Percentiles rank a stretch among this genome's conserved stretches.
Evolutionary conservation across 2,888 invertebrate species (phyloP).

Genomic region (Entomobrya proxima): DNA sequence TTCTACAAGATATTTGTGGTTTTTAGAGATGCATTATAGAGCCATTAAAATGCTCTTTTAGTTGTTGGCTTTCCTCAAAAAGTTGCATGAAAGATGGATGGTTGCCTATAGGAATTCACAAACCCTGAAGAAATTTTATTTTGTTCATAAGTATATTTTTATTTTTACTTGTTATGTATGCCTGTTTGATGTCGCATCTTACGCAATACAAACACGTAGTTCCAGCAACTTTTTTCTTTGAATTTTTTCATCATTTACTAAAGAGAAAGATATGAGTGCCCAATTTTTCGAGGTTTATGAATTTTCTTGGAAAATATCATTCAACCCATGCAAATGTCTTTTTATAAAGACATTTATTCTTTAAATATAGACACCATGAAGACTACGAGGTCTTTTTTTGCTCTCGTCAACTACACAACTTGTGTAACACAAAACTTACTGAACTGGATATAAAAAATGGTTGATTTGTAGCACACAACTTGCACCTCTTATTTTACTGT

Average conservation of each 20-base stretch:
- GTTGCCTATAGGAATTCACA: too few species aligned
- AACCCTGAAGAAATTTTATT: neutral
- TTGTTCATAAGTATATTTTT: neutral
- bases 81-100: too few species aligned
- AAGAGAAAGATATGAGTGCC: conserved; percentile 30
- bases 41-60: conserved; percentile 19
- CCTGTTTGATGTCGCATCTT: conserved; percentile 22
- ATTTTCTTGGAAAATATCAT: conserved; percentile 49
- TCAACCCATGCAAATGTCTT: conserved; percentile 24
- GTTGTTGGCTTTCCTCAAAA: neutral
- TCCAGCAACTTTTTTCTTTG: neutral
- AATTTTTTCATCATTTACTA: conserved; percentile 18
- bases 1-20: conserved; percentile 46
- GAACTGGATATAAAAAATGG: neutral
- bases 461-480: conserved; percentile 48
- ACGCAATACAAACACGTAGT: neutral
- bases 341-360: neutral
- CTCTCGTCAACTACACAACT: neutral
- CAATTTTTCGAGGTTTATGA: conserved; percentile 40
- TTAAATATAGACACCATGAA: neutral
- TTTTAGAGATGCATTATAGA: conserved; percentile 33
- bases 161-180: neutral
- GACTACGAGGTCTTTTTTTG: neutral
- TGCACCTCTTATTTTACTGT: conserved; percentile 27
- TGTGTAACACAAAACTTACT: conserved; percentile 8